Conservation (phyloP, 2,113 vertebrate genomes). For the Pungitius pungitius region DNA sequence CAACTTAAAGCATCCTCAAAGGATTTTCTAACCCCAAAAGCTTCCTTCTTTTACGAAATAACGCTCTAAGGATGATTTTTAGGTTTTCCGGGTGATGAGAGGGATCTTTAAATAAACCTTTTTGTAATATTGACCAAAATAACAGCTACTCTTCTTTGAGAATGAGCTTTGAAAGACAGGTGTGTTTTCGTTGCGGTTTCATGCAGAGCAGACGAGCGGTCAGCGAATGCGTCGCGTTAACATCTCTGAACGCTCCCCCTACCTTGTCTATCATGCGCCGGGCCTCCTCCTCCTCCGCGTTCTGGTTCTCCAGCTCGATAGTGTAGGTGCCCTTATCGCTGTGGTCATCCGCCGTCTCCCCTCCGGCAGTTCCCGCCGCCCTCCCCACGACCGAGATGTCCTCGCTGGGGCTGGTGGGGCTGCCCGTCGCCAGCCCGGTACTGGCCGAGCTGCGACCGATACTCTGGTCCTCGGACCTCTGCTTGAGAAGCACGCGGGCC, state of each 20-base stretch:
- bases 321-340: constrained; percentile 97
- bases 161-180: background rate
- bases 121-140: background rate
- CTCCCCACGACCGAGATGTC: constrained; percentile 69
- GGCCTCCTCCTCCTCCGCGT: constrained; percentile 93
- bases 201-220: background rate
- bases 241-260: constrained; percentile 59
- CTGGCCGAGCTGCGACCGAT: constrained; percentile 89
- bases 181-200: background rate
- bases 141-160: background rate
- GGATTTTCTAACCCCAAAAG: constrained; percentile 30
- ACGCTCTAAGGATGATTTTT: background rate
- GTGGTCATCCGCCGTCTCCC: constrained; percentile 86
- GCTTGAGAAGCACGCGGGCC: constrained; percentile 88
- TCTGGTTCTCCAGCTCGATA: constrained; percentile 94
- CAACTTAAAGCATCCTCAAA: constrained; percentile 31
- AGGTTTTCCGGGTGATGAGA: background rate
- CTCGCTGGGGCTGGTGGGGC: constrained; percentile 84
- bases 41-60: constrained; percentile 16
- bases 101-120: background rate
- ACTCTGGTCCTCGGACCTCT: constrained; percentile 91
- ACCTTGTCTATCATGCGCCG: constrained; percentile 98
- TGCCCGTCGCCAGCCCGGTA: constrained; percentile 86
- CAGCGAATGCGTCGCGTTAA: constrained; percentile 1
- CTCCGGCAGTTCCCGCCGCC: constrained; percentile 34